phyloP scores from a whole-genome alignment of 1,140 invertebrate species.

The Argopecten irradians region DNA sequence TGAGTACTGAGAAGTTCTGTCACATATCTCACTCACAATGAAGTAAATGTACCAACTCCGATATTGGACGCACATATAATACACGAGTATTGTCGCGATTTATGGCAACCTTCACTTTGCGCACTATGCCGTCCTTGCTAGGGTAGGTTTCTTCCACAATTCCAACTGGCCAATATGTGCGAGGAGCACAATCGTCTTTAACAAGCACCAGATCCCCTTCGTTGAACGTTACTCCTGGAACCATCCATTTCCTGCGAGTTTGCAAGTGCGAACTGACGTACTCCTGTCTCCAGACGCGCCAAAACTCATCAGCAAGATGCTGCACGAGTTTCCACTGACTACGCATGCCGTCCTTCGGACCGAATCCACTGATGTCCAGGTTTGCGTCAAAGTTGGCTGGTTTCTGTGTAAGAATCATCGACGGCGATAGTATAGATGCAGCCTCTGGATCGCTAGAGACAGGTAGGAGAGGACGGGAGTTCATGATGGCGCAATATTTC shows the following conservation, averaged over 20 bases:
- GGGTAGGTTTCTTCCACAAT: conserved; percentile 22
- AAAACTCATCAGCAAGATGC: conserved; percentile 48
- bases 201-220: conserved; percentile 50
- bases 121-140: no score
- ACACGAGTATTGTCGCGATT: no score
- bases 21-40: no score
- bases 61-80: no score
- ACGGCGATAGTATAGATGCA: conserved; percentile 53
- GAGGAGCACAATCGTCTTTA: background rate
- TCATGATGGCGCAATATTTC: conserved; percentile 58
- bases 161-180: conserved; percentile 35
- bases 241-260: conserved; percentile 42
- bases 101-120: no score
- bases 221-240: conserved; percentile 11
- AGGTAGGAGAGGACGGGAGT: conserved; percentile 51
- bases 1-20: no score
- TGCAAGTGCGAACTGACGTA: conserved; percentile 48
- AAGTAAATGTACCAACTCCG: no score
- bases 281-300: conserved; percentile 44
- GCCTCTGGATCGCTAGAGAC: conserved; percentile 55
- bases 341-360: conserved; percentile 46
- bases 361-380: background rate
- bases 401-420: conserved; percentile 50
- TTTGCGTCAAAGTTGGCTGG: background rate
- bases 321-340: conserved; percentile 54